Evolutionary conservation across 1,140 invertebrate genomes (phyloP), one percentile per base, ranked within the genome.

Genomic region (Cyphomyrmex costatus): DNA sequence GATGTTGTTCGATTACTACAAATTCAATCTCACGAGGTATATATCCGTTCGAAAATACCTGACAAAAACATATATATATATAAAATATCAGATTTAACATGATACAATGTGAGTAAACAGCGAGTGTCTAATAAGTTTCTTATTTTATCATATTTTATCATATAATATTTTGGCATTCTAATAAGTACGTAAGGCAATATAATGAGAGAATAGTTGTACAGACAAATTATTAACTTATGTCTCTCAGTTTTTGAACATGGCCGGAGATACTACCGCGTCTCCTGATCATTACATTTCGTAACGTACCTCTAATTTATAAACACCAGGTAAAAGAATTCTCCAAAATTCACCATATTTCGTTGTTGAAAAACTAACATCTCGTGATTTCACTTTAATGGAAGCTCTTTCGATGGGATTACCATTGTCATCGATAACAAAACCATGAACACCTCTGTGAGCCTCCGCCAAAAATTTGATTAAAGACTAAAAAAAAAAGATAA

Each of bases 271-370:
- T n/a, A n/a, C n/a, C n/a, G n/a, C n/a, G n/a, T n/a, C n/a, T n/a
- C n/a, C n/a, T n/a, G n/a, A n/a, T 0, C 16, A n/a, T 70, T 14
- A 19, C n/a, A 16, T n/a, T 49, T 73, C n/a, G 14, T 5, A 56
- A 63, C 51, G 95, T 95, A 98, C 98, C 96, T 98, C 97, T 30
- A 98, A 93, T 90, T 97, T 97, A 94, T 99, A 98, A 53, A 96
- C 95, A 91, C 98, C 98, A 2, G 98, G 98, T 61, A 98, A 91
- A 7, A 98, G 95, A 51, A 98, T 97, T 86, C 98, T 96, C 98
- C 98, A 99, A 95, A 98, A 99, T 95, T 99, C 98, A n/a, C 98
- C 98, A 90, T 98, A 97, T 94, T 98, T 97, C 1, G 98, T 98
- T 6, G 97, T 98, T 92, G 97, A 97, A 94, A 98, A 98, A 21